These are phyloP conservation scores for Schlechtendalia chinensis DNA, from an alignment of 1,140 invertebrate genomes.

Conservation along the genomic window DNA sequence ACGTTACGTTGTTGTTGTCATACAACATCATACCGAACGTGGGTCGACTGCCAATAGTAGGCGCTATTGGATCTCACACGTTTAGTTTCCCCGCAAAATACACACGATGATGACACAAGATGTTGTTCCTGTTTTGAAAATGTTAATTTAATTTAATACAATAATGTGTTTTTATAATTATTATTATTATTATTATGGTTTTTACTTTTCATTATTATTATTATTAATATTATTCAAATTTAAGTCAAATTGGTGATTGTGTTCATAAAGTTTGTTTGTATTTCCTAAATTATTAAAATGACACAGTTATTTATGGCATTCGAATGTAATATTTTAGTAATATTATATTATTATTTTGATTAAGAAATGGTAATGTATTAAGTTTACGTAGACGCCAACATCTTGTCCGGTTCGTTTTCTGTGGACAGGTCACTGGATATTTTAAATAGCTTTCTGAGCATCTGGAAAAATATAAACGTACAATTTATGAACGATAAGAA, in stretches of 20 bases:
- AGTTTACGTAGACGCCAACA: neutral
- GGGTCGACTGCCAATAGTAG: constrained; percentile 83
- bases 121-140: constrained; percentile 34
- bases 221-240: constrained; percentile 12
- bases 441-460: constrained; percentile 37
- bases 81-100: constrained; percentile 90
- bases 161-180: constrained; percentile 4
- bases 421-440: constrained; percentile 28
- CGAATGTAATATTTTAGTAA: neutral
- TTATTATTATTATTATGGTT: neutral
- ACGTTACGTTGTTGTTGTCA: constrained; percentile 88
- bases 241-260: neutral
- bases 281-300: constrained; percentile 25
- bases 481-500: neutral
- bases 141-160: neutral
- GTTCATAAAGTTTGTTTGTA: constrained; percentile 6
- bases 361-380: constrained; percentile 6
- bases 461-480: constrained; percentile 12
- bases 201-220: neutral
- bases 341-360: neutral
- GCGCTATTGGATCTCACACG: constrained; percentile 76
- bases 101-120: constrained; percentile 63
- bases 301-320: constrained; percentile 30
- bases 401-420: neutral
- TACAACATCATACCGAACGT: constrained; percentile 99